Evolutionary conservation across 2,888 invertebrate genomes (phyloP).

Genomic region (Drosophila tanythrix): DNA sequence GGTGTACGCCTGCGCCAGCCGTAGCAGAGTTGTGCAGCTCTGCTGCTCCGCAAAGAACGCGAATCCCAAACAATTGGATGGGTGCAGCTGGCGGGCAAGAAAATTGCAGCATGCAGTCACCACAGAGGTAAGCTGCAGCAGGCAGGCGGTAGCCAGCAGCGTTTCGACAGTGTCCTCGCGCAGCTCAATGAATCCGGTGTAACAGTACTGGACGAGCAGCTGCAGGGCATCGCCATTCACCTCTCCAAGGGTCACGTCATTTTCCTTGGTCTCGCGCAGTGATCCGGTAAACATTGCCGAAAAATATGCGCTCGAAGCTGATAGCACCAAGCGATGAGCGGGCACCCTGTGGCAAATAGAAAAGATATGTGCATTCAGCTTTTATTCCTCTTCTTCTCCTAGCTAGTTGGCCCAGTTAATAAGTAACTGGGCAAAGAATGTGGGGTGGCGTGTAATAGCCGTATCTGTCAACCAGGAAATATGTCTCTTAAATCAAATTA

Average conservation of each 20-base stretch:
- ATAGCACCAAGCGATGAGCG: constrained; percentile 94
- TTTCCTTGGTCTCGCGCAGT: constrained; percentile 92
- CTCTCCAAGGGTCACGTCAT: constrained; percentile 93
- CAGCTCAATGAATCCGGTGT: constrained; percentile 92
- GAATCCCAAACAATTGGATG: constrained; percentile 97
- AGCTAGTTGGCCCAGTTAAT: background rate
- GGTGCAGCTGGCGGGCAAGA: constrained; percentile 91
- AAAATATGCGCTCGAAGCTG: constrained; percentile 97
- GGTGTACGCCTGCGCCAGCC: constrained; percentile 93
- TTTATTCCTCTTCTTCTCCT: background rate
- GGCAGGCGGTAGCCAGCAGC: constrained; percentile 93
- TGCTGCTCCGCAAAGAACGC: constrained; percentile 97
- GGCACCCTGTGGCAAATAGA: constrained; percentile 86
- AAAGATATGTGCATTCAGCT: background rate
- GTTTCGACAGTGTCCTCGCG: constrained; percentile 96
- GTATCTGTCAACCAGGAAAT: background rate
- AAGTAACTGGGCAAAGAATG: background rate
- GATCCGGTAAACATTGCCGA: constrained; percentile 97
- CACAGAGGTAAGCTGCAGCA: constrained; percentile 94
- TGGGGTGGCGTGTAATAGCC: background rate
- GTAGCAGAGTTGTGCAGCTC: constrained; percentile 92
- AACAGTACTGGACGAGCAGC: constrained; percentile 94
- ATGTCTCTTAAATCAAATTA: background rate
- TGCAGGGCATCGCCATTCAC: constrained; percentile 94
- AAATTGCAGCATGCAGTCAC: constrained; percentile 96